phyloP scores from a whole-genome alignment of 2,888 invertebrate genomes.

The Cheilosia pagana region DNA sequence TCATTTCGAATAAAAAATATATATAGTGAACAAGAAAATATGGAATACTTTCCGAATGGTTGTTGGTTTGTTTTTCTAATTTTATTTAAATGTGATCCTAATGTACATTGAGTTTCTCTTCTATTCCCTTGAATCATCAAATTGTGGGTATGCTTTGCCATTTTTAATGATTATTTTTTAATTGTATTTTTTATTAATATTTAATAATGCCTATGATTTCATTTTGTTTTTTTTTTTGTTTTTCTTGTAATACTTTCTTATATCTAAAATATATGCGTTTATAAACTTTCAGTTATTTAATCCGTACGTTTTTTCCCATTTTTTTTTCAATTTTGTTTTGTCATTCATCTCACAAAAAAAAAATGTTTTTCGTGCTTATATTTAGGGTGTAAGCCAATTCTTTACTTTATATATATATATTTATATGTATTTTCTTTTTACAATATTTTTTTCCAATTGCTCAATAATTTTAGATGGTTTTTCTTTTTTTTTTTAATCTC shows the following conservation, averaged over 20 bases:
- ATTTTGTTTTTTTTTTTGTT: slow-evolving; percentile 7
- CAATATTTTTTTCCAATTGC: slow-evolving; percentile 45
- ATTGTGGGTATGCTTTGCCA: slow-evolving; percentile 64
- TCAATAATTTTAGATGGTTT: slow-evolving; percentile 32
- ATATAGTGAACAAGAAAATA: slow-evolving; percentile 66
- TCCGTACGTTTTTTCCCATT: slow-evolving; percentile 48
- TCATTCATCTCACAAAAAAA: slow-evolving; percentile 57
- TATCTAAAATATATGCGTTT: slow-evolving; percentile 73
- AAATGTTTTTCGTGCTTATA: slow-evolving; percentile 33
- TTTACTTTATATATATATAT: slow-evolving; percentile 4
- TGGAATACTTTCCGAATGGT: slow-evolving; percentile 53
- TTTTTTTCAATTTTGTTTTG: slow-evolving; percentile 23
- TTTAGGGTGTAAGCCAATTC: slow-evolving; percentile 35
- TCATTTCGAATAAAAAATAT: slow-evolving; percentile 52
- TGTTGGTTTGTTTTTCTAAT: slow-evolving; percentile 29
- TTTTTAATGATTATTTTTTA: slow-evolving; percentile 60
- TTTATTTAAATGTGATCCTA: slow-evolving; percentile 66
- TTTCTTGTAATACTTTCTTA: slow-evolving; percentile 60
- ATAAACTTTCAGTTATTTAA: slow-evolving; percentile 60
- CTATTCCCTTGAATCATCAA: slow-evolving; percentile 42
- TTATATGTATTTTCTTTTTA: slow-evolving; percentile 34
- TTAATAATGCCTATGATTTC: slow-evolving; percentile 72
- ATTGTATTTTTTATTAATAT: slow-evolving; percentile 56
- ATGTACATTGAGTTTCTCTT: slow-evolving; percentile 71
- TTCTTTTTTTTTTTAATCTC: slow-evolving; percentile 45